Percentiles rank a stretch among this genome's conserved stretches.
phyloP scores from a whole-genome alignment of 2,888 invertebrate genomes.

The Dorcus parallelipipedus region DNA sequence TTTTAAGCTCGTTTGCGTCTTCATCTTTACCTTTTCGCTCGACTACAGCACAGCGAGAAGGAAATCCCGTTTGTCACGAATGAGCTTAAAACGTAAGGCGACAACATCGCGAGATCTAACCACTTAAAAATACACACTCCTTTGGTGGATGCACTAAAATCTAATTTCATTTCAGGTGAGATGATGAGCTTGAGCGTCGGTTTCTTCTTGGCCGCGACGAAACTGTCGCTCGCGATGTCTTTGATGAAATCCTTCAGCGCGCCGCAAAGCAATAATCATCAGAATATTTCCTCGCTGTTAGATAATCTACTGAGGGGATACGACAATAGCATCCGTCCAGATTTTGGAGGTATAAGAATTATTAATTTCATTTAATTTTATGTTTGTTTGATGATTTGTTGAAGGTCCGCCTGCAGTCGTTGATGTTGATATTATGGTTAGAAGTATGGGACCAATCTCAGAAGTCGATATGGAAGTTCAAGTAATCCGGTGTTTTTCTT shows the following conservation, averaged over 20 bases:
- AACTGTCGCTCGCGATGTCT: conserved; percentile 17
- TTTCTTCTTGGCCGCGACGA: not conserved
- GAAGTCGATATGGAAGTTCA: conserved; percentile 75
- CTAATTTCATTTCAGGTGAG: conserved; percentile 1
- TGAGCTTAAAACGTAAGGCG: not conserved
- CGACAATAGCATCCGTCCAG: conserved; percentile 76
- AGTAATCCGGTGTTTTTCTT: not conserved
- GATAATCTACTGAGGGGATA: conserved; percentile 74
- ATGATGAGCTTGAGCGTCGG: conserved; percentile 5
- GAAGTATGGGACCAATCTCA: conserved; percentile 85
- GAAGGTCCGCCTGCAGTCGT: conserved; percentile 70
- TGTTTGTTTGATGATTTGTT: conserved; percentile 14
- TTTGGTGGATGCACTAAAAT: too few relatives aligned
- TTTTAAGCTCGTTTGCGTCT: conserved; percentile 7
- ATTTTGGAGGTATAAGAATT: conserved; percentile 65
- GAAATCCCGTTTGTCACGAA: conserved; percentile 2
- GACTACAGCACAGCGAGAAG: too few relatives aligned
- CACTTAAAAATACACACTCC: too few relatives aligned
- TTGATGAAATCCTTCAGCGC: conserved; percentile 15
- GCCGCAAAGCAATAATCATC: conserved; percentile 63
- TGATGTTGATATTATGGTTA: conserved; percentile 77
- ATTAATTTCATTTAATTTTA: not conserved
- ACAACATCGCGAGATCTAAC: too few relatives aligned
- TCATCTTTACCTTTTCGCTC: not conserved
- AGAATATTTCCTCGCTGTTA: conserved; percentile 69